Conservation (phyloP, 2,888 invertebrate species). For the Acronicta alni region DNA sequence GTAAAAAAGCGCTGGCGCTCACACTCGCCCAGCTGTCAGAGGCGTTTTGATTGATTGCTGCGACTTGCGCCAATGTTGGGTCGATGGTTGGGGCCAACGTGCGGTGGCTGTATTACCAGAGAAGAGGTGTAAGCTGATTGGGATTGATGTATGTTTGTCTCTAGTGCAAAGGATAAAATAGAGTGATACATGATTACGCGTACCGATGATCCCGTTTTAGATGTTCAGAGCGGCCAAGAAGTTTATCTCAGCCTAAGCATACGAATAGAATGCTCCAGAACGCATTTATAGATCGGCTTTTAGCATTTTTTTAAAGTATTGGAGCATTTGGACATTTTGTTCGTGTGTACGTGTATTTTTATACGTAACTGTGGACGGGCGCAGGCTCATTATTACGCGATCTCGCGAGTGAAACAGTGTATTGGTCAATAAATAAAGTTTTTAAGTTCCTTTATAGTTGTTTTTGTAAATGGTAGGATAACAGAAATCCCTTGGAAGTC, state of each 20-base stretch:
- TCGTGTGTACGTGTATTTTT: constrained; percentile 40
- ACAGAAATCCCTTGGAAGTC: too few species aligned
- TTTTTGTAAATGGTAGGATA: constrained; percentile 18
- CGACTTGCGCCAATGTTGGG: too few species aligned
- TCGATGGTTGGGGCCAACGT: too few species aligned
- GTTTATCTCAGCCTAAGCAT: constrained; percentile 18
- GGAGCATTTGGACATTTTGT: constrained; percentile 28
- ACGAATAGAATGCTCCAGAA: constrained; percentile 36
- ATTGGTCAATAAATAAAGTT: constrained; percentile 59
- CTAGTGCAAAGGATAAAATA: too few species aligned
- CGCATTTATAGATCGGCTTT: constrained; percentile 51
- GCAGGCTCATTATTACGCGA: constrained; percentile 39
- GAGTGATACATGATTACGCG: too few species aligned
- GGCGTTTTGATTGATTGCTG: too few species aligned
- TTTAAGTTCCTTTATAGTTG: constrained; percentile 55
- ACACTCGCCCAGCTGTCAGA: too few species aligned
- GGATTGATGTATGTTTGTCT: too few species aligned
- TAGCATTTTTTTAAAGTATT: constrained; percentile 40
- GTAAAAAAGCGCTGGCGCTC: too few species aligned
- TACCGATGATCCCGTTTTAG: background rate
- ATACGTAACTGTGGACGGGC: constrained; percentile 29
- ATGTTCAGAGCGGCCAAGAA: constrained; percentile 12
- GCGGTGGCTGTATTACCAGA: too few species aligned
- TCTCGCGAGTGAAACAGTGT: constrained; percentile 54
- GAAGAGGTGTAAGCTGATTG: too few species aligned